Evolutionary conservation across 2,113 vertebrate species (phyloP).

Genomic region (Epinephelus fuscoguttatus): DNA sequence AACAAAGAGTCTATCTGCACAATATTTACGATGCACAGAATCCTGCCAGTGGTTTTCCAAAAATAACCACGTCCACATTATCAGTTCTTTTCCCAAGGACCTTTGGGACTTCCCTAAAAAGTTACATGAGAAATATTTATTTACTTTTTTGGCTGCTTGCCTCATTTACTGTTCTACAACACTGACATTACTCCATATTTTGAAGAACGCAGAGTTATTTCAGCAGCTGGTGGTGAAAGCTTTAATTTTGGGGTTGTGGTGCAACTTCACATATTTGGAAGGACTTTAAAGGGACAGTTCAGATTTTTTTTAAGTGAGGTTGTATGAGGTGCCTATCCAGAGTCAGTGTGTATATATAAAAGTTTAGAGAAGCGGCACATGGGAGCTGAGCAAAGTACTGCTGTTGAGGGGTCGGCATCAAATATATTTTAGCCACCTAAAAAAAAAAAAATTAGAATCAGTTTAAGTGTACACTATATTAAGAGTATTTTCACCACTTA

Average conservation of each 20-base stretch:
- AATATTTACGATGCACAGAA: conserved; percentile 25
- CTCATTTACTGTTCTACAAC: background rate
- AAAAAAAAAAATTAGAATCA: too few relatives aligned
- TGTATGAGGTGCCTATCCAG: too few relatives aligned
- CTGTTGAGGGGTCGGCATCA: too few relatives aligned
- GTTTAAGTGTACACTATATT: too few relatives aligned
- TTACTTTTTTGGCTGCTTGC: background rate
- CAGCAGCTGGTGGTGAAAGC: background rate
- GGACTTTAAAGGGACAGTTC: too few relatives aligned
- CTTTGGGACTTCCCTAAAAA: conserved; percentile 14
- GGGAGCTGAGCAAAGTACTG: too few relatives aligned
- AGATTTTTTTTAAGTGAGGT: too few relatives aligned
- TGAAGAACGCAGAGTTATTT: background rate
- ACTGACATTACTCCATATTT: background rate
- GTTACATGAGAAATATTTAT: conserved; percentile 1
- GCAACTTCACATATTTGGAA: background rate
- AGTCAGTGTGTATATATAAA: too few relatives aligned
- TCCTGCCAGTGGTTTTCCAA: background rate
- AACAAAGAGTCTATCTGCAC: conserved; percentile 13
- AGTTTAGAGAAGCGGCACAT: too few relatives aligned
- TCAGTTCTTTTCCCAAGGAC: conserved; percentile 26
- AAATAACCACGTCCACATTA: conserved; percentile 6
- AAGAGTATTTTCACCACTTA: too few relatives aligned
- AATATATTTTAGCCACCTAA: too few relatives aligned
- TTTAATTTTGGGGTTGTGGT: background rate